phyloP scores from a whole-genome alignment of 1,140 invertebrate genomes.

The Nephotettix cincticeps region DNA sequence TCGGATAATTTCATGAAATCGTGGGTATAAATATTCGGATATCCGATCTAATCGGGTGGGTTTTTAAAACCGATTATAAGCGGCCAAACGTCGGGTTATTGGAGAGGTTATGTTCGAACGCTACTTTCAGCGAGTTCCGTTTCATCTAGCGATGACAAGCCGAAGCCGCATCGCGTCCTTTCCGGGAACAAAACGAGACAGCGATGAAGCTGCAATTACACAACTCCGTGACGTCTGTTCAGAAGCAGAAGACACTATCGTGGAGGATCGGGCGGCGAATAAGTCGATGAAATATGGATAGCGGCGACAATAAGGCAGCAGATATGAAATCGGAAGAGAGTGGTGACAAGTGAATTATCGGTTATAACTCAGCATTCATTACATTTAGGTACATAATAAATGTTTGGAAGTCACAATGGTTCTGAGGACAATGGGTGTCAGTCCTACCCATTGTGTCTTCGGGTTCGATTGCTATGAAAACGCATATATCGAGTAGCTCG shows the following conservation, averaged over 20 bases:
- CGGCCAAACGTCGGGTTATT: too few relatives aligned
- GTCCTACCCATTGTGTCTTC: constrained; percentile 18
- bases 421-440: constrained; percentile 3
- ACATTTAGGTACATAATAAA: constrained; percentile 28
- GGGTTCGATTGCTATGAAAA: constrained; percentile 23
- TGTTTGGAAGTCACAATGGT: constrained; percentile 19
- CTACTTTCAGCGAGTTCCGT: too few relatives aligned
- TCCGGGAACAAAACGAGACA: too few relatives aligned
- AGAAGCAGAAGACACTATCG: neutral
- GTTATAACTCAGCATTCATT: constrained; percentile 23
- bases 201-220: too few relatives aligned
- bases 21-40: too few relatives aligned
- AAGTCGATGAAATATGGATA: constrained; percentile 22
- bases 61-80: too few relatives aligned
- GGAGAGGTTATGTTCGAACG: too few relatives aligned
- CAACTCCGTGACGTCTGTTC: too few relatives aligned
- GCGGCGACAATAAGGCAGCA: constrained; percentile 12
- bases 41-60: too few relatives aligned
- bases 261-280: neutral
- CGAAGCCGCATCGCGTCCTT: too few relatives aligned
- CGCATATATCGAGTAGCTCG: neutral
- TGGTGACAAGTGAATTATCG: constrained; percentile 21
- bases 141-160: too few relatives aligned
- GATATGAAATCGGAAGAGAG: constrained; percentile 13
- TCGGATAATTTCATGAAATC: too few relatives aligned